Evolutionary conservation across 2,888 invertebrate genomes (phyloP).

Genomic region (Hofmannophila pseudospretella): DNA sequence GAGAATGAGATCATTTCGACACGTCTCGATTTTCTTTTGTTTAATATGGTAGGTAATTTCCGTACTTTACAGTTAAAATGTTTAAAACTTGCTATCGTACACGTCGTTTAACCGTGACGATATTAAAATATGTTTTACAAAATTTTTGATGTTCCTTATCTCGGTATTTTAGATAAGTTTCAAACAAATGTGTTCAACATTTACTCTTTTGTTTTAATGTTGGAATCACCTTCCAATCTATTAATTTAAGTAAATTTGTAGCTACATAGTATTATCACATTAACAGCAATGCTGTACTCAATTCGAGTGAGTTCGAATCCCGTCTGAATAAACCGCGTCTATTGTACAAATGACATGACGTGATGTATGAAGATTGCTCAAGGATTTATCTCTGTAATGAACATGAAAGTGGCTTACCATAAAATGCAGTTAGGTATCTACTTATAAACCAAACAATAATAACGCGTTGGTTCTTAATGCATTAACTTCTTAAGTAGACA

Average conservation of each 20-base stretch:
- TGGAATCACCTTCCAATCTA: no score
- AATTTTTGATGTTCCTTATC: neutral
- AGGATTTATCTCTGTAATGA: conserved; percentile 1
- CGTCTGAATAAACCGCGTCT: neutral
- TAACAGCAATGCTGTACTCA: no score
- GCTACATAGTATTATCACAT: no score
- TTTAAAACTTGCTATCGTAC: conserved; percentile 4
- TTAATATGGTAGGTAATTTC: conserved; percentile 6
- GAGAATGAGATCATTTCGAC: conserved; percentile 27
- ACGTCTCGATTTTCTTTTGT: conserved; percentile 18
- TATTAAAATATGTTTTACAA: conserved; percentile 2
- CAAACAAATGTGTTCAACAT: no score
- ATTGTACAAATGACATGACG: neutral
- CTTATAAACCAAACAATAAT: no score
- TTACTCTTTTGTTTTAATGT: no score
- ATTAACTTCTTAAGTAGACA: no score
- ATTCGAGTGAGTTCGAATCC: no score
- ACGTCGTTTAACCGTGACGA: conserved; percentile 5
- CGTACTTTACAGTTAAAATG: conserved; percentile 3
- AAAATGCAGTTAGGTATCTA: no score
- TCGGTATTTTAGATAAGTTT: no score
- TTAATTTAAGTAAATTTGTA: no score
- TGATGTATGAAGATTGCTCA: conserved; percentile 1
- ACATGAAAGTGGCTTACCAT: neutral
- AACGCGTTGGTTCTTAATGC: no score